Conservation (phyloP, 1,140 invertebrate species). For the Drosophila takahashii region DNA sequence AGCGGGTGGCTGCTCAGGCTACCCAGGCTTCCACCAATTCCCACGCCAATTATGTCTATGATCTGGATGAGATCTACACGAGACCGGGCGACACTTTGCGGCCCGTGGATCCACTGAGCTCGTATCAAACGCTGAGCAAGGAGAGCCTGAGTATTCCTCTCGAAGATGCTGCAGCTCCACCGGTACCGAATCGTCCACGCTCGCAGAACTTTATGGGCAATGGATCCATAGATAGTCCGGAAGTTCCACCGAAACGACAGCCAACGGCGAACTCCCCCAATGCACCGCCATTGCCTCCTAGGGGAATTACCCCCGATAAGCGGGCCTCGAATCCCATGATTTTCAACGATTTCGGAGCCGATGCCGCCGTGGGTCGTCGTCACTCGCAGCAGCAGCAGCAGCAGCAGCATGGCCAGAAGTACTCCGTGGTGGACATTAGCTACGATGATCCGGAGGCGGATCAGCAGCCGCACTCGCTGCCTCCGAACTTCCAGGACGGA, state of each 20-base stretch:
- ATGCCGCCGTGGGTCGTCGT: constrained; percentile 55
- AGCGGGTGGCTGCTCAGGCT: constrained; percentile 65
- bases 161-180: constrained; percentile 60
- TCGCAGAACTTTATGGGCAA: constrained; percentile 72
- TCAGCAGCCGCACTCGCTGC: constrained; percentile 76
- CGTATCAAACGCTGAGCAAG: constrained; percentile 79
- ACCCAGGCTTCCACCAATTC: constrained; percentile 81
- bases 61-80: constrained; percentile 89
- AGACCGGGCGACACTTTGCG: constrained; percentile 85
- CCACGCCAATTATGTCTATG: constrained; percentile 78
- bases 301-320: constrained; percentile 84
- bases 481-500: constrained; percentile 64
- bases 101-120: constrained; percentile 70
- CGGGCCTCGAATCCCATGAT: constrained; percentile 76
- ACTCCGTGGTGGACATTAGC: constrained; percentile 82
- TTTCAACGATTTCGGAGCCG: constrained; percentile 72
- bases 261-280: constrained; percentile 53
- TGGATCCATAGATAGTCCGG: constrained; percentile 71
- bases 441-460: constrained; percentile 83
- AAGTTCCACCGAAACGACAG: constrained; percentile 78
- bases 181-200: constrained; percentile 77
- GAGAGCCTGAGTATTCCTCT: constrained; percentile 69
- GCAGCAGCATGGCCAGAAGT: constrained; percentile 74
- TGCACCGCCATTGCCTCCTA: constrained; percentile 85
- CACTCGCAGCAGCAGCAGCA: constrained; percentile 63